Conservation (phyloP, 2,113 vertebrate genomes). For the Todiramphus saurophagus region DNA sequence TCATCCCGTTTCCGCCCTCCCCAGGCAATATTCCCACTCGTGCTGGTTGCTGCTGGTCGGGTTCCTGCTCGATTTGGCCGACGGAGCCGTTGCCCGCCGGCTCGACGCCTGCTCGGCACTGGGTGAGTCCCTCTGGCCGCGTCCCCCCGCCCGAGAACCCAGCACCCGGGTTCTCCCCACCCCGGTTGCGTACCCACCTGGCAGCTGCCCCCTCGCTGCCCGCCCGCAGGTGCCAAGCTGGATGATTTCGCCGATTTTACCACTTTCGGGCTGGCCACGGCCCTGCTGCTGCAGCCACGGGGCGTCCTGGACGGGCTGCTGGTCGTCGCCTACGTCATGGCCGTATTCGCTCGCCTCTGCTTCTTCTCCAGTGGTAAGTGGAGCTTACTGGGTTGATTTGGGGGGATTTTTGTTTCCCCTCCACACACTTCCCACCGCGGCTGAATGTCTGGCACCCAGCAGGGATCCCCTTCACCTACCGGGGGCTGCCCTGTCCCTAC, state of each 20-base stretch:
- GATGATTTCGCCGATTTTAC: constrained; percentile 93
- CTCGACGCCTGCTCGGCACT: constrained; percentile 84
- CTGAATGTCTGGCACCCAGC: not conserved
- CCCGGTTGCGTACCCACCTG: not conserved
- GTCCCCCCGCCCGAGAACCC: no score
- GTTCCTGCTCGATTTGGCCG: constrained; percentile 88
- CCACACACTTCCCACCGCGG: no score
- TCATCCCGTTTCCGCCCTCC: not conserved
- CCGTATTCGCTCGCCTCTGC: constrained; percentile 85
- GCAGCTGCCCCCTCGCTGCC: not conserved
- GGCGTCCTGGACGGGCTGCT: constrained; percentile 81
- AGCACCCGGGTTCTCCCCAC: rapidly evolving
- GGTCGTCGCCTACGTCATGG: constrained; percentile 83
- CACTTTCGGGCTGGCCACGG: constrained; percentile 88
- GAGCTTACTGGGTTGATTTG: not conserved
- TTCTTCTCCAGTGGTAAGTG: constrained; percentile 85
- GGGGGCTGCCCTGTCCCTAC: constrained; percentile 90
- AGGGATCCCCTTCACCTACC: constrained; percentile 87
- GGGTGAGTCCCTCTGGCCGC: constrained; percentile 74
- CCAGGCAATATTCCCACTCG: constrained; percentile 82
- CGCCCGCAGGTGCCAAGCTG: constrained; percentile 82
- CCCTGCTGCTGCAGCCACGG: constrained; percentile 80
- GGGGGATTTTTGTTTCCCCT: no score
- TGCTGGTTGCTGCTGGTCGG: constrained; percentile 91
- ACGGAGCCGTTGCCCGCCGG: constrained; percentile 85